Conservation (phyloP, 1,140 invertebrate species). For the Drosophila sturtevanti region DNA sequence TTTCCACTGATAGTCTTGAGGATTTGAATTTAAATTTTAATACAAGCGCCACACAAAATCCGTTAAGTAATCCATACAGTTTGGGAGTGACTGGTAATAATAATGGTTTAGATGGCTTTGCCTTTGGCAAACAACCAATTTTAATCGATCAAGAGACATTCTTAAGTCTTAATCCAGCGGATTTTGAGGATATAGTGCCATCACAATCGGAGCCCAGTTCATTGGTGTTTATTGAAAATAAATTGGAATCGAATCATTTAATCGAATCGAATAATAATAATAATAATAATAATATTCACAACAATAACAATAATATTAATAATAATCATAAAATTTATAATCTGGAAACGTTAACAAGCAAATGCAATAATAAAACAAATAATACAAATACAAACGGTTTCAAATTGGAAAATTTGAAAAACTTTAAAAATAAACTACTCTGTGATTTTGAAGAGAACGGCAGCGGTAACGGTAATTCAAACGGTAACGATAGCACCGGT, state of each 20-base stretch:
- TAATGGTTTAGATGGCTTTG: slow-evolving; percentile 31
- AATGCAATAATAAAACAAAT: slow-evolving; percentile 80
- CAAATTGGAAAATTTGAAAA: slow-evolving; percentile 80
- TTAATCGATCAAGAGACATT: slow-evolving; percentile 82
- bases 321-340: slow-evolving; percentile 70
- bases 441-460: slow-evolving; percentile 76
- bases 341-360: slow-evolving; percentile 73
- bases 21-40: slow-evolving; percentile 81
- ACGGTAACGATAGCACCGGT: neutral
- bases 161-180: slow-evolving; percentile 78
- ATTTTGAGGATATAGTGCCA: slow-evolving; percentile 82
- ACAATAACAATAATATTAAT: slow-evolving; percentile 43
- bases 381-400: slow-evolving; percentile 82
- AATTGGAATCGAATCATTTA: slow-evolving; percentile 43
- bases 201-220: slow-evolving; percentile 79
- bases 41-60: slow-evolving; percentile 66
- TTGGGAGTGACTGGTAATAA: slow-evolving; percentile 47
- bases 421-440: slow-evolving; percentile 82
- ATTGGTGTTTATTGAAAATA: slow-evolving; percentile 76
- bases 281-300: slow-evolving; percentile 61
- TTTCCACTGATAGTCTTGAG: slow-evolving; percentile 73
- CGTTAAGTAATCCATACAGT: slow-evolving; percentile 69
- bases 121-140: slow-evolving; percentile 73
- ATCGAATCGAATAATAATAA: slow-evolving; percentile 53
- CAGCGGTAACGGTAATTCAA: slow-evolving; percentile 1